A percentile compares a stretch with the other conserved stretches of the same genome.
Evolutionary conservation across 2,113 vertebrate genomes (phyloP).

Genomic region (Anarrhichthys ocellatus): DNA sequence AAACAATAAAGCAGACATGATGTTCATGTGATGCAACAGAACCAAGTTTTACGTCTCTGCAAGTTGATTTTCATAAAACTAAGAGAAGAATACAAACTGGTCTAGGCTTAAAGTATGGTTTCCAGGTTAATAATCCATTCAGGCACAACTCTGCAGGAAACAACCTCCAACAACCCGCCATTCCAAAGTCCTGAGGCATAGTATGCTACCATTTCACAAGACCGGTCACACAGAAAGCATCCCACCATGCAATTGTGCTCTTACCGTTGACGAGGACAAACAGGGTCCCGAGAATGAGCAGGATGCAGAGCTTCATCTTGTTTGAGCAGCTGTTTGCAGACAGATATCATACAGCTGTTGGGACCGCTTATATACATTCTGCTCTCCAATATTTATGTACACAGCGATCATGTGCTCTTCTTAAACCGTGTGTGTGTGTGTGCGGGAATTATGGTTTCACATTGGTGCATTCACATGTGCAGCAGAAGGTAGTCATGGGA

Average conservation of each 20-base stretch:
- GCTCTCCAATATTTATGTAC: conserved; percentile 40
- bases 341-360: background rate
- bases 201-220: no score
- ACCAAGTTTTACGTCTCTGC: background rate
- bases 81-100: background rate
- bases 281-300: conserved; percentile 46
- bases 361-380: background rate
- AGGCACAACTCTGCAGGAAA: background rate
- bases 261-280: conserved; percentile 59
- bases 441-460: conserved; percentile 55
- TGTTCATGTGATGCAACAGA: background rate
- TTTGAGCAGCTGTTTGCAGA: background rate
- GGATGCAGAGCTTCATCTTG: conserved; percentile 64
- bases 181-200: background rate
- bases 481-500: conserved; percentile 75
- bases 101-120: no score
- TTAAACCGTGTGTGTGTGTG: background rate
- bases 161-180: background rate
- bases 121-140: no score
- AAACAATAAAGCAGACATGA: background rate
- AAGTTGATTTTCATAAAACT: background rate
- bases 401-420: conserved; percentile 59
- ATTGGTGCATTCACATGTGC: conserved; percentile 65
- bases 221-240: background rate
- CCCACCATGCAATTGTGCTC: background rate